phyloP scores from a whole-genome alignment of 2,113 vertebrate genomes.

The Suncus etruscus region DNA sequence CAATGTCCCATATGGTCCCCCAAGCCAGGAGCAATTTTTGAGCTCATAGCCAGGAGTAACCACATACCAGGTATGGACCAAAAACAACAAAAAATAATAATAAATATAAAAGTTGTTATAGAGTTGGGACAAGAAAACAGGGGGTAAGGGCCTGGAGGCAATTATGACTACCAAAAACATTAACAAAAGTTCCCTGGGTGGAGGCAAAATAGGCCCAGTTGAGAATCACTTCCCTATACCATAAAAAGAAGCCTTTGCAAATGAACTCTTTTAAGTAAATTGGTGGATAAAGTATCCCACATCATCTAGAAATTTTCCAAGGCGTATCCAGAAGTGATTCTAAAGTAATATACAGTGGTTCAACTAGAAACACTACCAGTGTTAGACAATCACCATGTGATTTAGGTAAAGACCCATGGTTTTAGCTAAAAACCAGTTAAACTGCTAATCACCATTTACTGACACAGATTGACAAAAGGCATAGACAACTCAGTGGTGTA shows the following conservation, averaged over 20 bases:
- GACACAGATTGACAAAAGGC: neutral
- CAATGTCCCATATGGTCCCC: too few species aligned
- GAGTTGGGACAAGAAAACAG: too few species aligned
- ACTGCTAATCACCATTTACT: neutral
- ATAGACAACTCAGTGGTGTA: neutral
- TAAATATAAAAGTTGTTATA: too few species aligned
- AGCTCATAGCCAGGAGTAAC: too few species aligned
- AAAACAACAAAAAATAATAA: too few species aligned
- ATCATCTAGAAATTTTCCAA: neutral
- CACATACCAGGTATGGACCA: too few species aligned
- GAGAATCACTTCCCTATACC: neutral
- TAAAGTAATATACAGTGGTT: conserved; percentile 4
- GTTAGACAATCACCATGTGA: too few species aligned
- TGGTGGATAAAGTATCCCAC: neutral
- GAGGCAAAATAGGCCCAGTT: neutral
- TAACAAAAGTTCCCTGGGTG: neutral
- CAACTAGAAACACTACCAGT: too few species aligned
- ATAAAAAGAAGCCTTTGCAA: neutral
- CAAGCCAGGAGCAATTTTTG: too few species aligned
- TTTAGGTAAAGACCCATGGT: too few species aligned
- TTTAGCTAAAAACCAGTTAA: too few species aligned
- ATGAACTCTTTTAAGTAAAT: neutral
- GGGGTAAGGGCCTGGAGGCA: neutral
- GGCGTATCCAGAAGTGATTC: neutral
- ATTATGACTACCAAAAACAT: neutral